Percentiles rank a stretch among this genome's conserved stretches.
Conservation (phyloP, 2,113 vertebrate species). For the Bagarius yarrelli region DNA sequence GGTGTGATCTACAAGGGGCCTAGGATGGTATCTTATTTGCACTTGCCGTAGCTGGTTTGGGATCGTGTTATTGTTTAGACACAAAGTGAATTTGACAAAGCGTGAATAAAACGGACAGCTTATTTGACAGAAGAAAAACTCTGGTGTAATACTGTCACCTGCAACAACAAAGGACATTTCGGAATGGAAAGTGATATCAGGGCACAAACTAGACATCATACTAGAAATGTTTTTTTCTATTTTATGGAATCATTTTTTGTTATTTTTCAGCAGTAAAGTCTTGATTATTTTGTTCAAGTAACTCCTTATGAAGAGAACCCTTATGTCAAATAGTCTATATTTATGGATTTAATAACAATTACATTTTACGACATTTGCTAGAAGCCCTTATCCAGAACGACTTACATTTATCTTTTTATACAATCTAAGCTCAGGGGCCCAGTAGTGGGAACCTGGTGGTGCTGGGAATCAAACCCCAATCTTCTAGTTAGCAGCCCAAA, state of each 20-base stretch:
- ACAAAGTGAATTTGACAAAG: slow-evolving; percentile 23
- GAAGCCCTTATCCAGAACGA: too few species aligned
- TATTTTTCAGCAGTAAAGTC: neutral
- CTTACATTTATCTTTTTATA: too few species aligned
- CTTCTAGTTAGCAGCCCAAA: too few species aligned
- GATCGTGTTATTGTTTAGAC: slow-evolving; percentile 17
- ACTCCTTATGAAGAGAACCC: neutral
- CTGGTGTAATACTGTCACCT: neutral
- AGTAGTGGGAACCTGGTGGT: too few species aligned
- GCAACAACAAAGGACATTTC: slow-evolving; percentile 5
- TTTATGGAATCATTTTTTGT: neutral
- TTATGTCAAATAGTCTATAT: too few species aligned
- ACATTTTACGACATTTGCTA: too few species aligned
- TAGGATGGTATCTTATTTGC: neutral
- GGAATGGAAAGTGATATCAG: neutral
- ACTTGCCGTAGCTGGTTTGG: neutral
- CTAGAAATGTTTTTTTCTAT: neutral
- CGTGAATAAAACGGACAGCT: slow-evolving; percentile 32
- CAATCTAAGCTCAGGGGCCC: too few species aligned
- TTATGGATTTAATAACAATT: neutral
- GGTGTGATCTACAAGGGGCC: neutral
- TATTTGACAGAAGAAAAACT: slow-evolving; percentile 30
- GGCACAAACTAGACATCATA: neutral
- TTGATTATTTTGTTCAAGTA: neutral
- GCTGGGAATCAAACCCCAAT: too few species aligned